These are phyloP conservation scores for Nemotelus pantherinus DNA, from an alignment of 2,888 invertebrate genomes.

Conservation along the genomic window DNA sequence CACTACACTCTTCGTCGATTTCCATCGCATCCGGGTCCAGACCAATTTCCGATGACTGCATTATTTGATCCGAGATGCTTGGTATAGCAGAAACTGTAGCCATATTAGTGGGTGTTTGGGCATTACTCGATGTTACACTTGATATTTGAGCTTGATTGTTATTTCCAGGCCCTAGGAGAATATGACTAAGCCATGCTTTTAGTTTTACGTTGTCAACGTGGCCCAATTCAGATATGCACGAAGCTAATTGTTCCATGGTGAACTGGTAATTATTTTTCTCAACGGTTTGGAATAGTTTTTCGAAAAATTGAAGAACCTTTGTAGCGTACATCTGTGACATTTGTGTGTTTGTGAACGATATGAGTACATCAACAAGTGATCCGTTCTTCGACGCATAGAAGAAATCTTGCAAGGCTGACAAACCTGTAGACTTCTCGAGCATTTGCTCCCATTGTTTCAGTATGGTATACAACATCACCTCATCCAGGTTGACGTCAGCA, in stretches of 20 bases:
- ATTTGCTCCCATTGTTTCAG: conserved; percentile 85
- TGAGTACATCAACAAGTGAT: conserved; percentile 79
- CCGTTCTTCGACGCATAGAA: conserved; percentile 74
- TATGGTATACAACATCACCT: conserved; percentile 60
- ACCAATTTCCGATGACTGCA: conserved; percentile 57
- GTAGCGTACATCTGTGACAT: conserved; percentile 78
- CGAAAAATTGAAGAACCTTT: conserved; percentile 82
- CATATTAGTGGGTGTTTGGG: conserved; percentile 67
- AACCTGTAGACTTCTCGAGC: conserved; percentile 82
- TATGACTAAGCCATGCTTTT: conserved; percentile 73
- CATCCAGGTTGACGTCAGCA: conserved; percentile 59
- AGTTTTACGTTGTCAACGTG: conserved; percentile 72
- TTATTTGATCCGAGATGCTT: conserved; percentile 63
- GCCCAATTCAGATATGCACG: conserved; percentile 73
- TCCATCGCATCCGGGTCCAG: conserved; percentile 62
- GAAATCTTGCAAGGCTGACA: conserved; percentile 83
- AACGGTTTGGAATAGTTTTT: conserved; percentile 74
- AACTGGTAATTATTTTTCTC: conserved; percentile 72
- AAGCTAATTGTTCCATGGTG: conserved; percentile 73
- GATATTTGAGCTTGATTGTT: conserved; percentile 58
- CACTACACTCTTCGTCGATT: conserved; percentile 64
- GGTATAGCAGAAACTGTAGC: conserved; percentile 64
- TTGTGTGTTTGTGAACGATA: conserved; percentile 82
- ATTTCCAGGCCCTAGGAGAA: conserved; percentile 70
- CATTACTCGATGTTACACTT: conserved; percentile 66